Evolutionary conservation across 2,888 invertebrate species (phyloP).

Genomic region (Philhelius pedissequus): DNA sequence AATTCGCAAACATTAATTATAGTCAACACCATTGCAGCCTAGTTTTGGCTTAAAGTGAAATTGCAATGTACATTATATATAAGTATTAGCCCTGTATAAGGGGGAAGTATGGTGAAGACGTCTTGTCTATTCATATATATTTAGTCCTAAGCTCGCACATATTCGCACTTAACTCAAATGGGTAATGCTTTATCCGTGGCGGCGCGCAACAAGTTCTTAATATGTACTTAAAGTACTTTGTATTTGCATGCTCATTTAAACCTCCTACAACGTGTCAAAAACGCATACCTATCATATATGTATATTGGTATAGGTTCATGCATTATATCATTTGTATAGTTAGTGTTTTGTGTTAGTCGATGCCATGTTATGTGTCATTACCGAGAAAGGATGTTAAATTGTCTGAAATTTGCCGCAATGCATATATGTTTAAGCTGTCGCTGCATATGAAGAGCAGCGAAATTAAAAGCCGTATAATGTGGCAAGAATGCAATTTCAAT

Average conservation of each 20-base stretch:
- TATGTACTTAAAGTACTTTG: conserved; percentile 31
- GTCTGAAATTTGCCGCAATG: conserved; percentile 9
- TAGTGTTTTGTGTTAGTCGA: background rate
- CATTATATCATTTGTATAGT: background rate
- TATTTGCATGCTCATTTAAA: conserved; percentile 56
- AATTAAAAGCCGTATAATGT: conserved; percentile 10
- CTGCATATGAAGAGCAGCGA: background rate
- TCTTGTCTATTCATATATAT: background rate
- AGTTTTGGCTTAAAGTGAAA: background rate
- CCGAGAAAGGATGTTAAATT: conserved; percentile 36
- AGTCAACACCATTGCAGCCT: background rate
- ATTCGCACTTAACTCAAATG: conserved; percentile 11
- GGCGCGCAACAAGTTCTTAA: conserved; percentile 40
- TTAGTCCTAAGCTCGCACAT: background rate
- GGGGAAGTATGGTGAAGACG: background rate
- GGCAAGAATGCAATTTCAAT: conserved; percentile 4
- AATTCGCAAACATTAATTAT: conserved; percentile 3
- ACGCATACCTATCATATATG: background rate
- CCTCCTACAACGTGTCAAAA: conserved; percentile 48
- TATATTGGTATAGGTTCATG: background rate
- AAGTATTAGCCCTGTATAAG: background rate
- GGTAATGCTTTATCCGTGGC: background rate
- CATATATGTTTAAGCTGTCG: background rate
- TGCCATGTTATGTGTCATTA: conserved; percentile 14
- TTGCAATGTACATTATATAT: background rate